A percentile compares a stretch with the other conserved stretches of the same genome.
phyloP scores from a whole-genome alignment of 2,888 invertebrate species.

The Agelastica alni region DNA sequence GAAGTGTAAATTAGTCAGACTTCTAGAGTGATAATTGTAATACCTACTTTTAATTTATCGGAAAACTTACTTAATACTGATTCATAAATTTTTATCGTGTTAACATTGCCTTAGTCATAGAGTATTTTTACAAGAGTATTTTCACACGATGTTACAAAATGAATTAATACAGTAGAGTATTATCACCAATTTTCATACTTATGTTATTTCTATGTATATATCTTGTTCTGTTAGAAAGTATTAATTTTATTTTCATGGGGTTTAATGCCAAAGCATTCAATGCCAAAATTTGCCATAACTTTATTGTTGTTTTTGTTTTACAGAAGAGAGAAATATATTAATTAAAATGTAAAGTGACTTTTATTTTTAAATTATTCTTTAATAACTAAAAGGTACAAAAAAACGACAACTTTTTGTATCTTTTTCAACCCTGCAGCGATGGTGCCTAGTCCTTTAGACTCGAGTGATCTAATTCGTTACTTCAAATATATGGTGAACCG shows the following conservation, averaged over 20 bases:
- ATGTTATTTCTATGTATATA: conserved; percentile 43
- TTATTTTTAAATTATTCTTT: too few relatives aligned
- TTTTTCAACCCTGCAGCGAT: too few relatives aligned
- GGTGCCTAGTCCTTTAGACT: too few relatives aligned
- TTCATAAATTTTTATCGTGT: conserved; percentile 41
- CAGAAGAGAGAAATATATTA: conserved; percentile 47
- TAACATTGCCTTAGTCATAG: conserved; percentile 52
- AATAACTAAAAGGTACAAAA: too few relatives aligned
- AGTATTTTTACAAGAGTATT: conserved; percentile 57
- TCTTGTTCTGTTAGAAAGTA: conserved; percentile 43
- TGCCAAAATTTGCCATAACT: conserved; percentile 58
- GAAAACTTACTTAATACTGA: conserved; percentile 40
- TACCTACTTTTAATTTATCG: conserved; percentile 39
- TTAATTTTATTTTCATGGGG: conserved; percentile 47
- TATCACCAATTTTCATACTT: conserved; percentile 42
- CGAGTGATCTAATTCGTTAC: too few relatives aligned
- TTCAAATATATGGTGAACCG: too few relatives aligned
- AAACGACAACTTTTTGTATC: too few relatives aligned
- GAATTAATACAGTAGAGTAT: conserved; percentile 43
- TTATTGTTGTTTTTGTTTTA: conserved; percentile 55
- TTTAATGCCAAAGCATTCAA: conserved; percentile 59
- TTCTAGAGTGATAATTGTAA: conserved; percentile 51
- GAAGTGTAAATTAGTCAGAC: conserved; percentile 51
- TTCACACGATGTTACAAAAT: conserved; percentile 49
- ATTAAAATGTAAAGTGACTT: conserved; percentile 27